Base-by-base conservation (phyloP, 2,113 vertebrate genomes). In the Penelope pileata region DNA sequence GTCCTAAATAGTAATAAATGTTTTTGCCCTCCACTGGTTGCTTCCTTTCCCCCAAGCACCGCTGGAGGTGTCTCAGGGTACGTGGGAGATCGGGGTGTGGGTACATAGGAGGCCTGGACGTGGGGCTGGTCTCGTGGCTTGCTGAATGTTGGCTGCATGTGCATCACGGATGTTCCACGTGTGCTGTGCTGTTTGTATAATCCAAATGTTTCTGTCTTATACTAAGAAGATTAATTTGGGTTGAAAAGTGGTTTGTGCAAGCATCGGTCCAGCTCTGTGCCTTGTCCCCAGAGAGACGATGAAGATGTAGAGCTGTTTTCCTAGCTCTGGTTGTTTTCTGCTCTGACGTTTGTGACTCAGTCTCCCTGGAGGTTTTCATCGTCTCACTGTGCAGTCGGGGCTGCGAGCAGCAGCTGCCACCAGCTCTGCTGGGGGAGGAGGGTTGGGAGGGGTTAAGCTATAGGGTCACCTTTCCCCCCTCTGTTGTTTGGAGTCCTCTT, bases 151-250 rank as follows among this genome's bases (percentile, higher is more conserved):
- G 34, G 21, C 7, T 43, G 51, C 47, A 1, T 10, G 42, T 15
- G 34, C 24, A 0, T 43, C 26, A 3, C 7, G 6, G 34, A 29
- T 38, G 36, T 53, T 56, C 67, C 50, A 0, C 1, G 1, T 4
- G n/a, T 47, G 67, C 62, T 24, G 1, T 22, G 42, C 79, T 83
- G 11, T 36, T 3, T 16, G 40, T 26, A 30, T 12, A 3, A 70
- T 36, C 90, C 38, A 11, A 9, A 62, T 2, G 11, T 3, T 70
- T 68, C 68, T 74, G 54, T 26, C 40, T 24, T 38, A 16, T 1
- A 9, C 70, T 27, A 9, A 83, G 84, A 30, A 43, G 85, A 72
- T 79, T 34, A 53, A 79, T 72, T 84, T 69, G 90, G 60, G n/a
- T 29, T 24, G 53, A 23, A 70, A 45, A 81, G 13, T 13, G 36